phyloP scores from a whole-genome alignment of 2,888 invertebrate genomes.

The Macaria liturata region DNA sequence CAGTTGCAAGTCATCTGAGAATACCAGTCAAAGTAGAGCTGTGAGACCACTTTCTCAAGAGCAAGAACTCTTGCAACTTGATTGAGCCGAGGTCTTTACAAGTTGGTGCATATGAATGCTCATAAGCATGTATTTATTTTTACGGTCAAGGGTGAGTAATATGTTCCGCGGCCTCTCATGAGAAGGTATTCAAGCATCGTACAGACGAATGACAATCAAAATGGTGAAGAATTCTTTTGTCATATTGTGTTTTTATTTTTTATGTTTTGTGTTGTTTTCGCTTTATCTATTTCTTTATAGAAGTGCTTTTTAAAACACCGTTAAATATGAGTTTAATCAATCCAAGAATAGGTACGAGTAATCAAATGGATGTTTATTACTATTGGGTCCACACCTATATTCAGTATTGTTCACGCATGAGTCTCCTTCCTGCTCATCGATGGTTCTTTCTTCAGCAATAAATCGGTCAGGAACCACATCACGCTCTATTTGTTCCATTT shows the following conservation, averaged over 20 bases:
- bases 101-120: constrained; percentile 33
- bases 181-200: constrained; percentile 48
- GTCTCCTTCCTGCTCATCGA: constrained; percentile 14
- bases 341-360: too few relatives aligned
- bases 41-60: constrained; percentile 23
- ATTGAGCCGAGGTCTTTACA: constrained; percentile 35
- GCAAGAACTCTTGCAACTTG: constrained; percentile 23
- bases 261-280: too few relatives aligned
- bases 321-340: too few relatives aligned
- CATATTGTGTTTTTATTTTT: constrained; percentile 31
- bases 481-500: constrained; percentile 19
- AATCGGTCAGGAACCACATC: constrained; percentile 22
- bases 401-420: constrained; percentile 15
- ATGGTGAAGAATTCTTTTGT: constrained; percentile 48
- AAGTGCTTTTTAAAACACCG: too few relatives aligned
- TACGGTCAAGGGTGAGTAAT: constrained; percentile 69
- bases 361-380: too few relatives aligned
- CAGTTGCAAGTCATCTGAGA: constrained; percentile 43
- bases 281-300: too few relatives aligned
- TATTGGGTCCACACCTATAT: background rate
- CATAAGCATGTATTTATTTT: constrained; percentile 44
- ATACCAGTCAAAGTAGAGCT: constrained; percentile 36
- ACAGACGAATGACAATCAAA: constrained; percentile 41
- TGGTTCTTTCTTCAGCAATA: constrained; percentile 9
- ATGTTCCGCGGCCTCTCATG: constrained; percentile 43